Evolutionary conservation across 2,797 vertebrate genomes (phyloP), one percentile per base, ranked within the genome.

Genomic region (Falco peregrinus): DNA sequence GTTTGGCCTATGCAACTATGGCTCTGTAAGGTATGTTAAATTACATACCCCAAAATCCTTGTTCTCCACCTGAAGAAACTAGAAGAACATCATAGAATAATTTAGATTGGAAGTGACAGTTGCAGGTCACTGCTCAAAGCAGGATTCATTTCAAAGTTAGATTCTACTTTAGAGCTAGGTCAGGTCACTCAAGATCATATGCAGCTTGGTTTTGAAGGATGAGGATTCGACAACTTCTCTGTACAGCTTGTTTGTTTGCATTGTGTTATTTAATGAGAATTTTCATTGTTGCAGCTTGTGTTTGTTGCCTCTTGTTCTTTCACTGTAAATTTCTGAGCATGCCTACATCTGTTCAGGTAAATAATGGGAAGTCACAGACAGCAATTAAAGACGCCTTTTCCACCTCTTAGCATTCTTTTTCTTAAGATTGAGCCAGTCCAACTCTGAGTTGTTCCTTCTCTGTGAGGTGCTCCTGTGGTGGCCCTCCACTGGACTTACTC

Each of bases 31-130:
- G 33, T 74, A 11, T 77, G 6, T 84, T 71, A 77, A 73, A 24
- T 94, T 80, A 84, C 39, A 3, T 70, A 53, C 69, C 69, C 45
- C 37, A 39, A 90, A 88, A 90, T 87, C 10, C 22, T 70, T 90
- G 24, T 80, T 96, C 87, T 93, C 26, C 51, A 60, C 9, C 53
- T 92, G 69, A 86, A 90, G 57, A 90, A 77, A 64, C 61, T 68
- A 59, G 56, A 70, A 50, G 35, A 95, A 37, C 33, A 24, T 85
- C 73, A 60, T 14, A 51, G 33, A 74, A 65, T 70, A 74, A 69
- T 73, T 88, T 31, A 64, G 68, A 31, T 86, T 94, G 69, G 24
- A 90, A 96, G 64, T 94, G 90, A 90, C 86, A 92, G 91, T 69
- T 94, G 70, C 53, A 87, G 87, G 59, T 89, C 70, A 24, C 17